phyloP scores from a whole-genome alignment of 1,140 invertebrate species.

The Mactra quadrangularis region DNA sequence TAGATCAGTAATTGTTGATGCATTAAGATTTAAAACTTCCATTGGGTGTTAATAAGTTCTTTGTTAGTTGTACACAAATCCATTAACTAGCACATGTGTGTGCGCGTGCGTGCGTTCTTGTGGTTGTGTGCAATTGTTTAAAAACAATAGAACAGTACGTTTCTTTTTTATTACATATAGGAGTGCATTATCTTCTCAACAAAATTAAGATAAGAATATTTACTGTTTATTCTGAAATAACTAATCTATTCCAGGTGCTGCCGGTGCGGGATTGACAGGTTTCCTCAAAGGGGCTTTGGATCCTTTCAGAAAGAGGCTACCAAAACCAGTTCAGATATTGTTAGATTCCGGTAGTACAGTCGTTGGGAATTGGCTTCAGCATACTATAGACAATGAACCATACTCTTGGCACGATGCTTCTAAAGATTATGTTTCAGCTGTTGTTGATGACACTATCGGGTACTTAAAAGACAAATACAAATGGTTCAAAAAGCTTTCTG shows the following conservation, averaged over 20 bases:
- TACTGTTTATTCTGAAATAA: too few relatives aligned
- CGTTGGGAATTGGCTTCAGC: not conserved
- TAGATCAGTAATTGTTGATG: too few relatives aligned
- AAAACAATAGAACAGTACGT: too few relatives aligned
- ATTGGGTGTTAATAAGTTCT: too few relatives aligned
- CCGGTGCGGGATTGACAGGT: not conserved
- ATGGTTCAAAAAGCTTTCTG: not conserved
- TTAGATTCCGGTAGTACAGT: not conserved
- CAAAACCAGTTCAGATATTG: not conserved
- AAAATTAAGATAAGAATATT: too few relatives aligned
- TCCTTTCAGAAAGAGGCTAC: not conserved
- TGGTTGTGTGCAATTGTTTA: too few relatives aligned
- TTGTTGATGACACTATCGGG: not conserved
- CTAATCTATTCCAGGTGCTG: conserved; percentile 4
- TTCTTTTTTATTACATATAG: too few relatives aligned
- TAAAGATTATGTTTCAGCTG: not conserved
- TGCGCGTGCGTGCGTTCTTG: too few relatives aligned
- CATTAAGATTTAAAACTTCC: too few relatives aligned
- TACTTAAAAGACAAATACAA: not conserved
- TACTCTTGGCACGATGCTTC: not conserved
- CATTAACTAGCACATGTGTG: too few relatives aligned
- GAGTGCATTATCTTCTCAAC: too few relatives aligned
- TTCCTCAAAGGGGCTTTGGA: not conserved
- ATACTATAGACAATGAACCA: conserved; percentile 1
- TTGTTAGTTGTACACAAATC: too few relatives aligned